Evolutionary conservation across 35 echinoderm and acorn worm genomes (phyloP).

Genomic region (Nesometra sesokonis): DNA sequence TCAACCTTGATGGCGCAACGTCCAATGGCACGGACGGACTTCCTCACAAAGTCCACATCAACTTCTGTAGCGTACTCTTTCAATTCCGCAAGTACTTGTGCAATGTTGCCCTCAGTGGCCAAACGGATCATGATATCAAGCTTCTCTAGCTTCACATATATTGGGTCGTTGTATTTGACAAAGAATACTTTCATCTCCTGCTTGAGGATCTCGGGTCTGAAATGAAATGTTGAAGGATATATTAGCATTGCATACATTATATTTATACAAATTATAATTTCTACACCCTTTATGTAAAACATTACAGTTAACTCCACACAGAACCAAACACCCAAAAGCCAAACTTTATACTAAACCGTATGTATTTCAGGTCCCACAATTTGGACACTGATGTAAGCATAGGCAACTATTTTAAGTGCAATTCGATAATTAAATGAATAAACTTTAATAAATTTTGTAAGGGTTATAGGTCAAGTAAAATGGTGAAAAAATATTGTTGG

Average conservation of each 20-base stretch:
- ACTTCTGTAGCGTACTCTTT: slow-evolving; percentile 99
- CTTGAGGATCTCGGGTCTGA: slow-evolving; percentile 89
- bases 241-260: background rate
- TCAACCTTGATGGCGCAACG: slow-evolving; percentile 99
- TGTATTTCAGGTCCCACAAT: no score
- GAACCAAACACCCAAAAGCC: background rate
- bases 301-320: background rate
- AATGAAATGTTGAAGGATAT: background rate
- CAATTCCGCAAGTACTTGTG: slow-evolving; percentile 91
- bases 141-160: slow-evolving; percentile 98
- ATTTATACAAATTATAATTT: background rate
- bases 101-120: slow-evolving; percentile 89
- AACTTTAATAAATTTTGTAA: no score
- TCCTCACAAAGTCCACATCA: slow-evolving; percentile 98
- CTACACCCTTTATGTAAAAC: no score
- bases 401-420: no score
- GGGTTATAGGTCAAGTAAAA: no score
- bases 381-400: no score
- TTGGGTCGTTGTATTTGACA: slow-evolving; percentile 99
- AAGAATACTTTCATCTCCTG: slow-evolving; percentile 99
- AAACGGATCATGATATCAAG: slow-evolving; percentile 99
- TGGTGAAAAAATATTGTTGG: no score
- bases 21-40: slow-evolving; percentile 96
- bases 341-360: no score
- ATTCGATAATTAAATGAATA: no score